Evolutionary conservation across 2,113 vertebrate species (phyloP), one percentile per base, ranked within the genome.

Genomic region (Clinocottus analis): DNA sequence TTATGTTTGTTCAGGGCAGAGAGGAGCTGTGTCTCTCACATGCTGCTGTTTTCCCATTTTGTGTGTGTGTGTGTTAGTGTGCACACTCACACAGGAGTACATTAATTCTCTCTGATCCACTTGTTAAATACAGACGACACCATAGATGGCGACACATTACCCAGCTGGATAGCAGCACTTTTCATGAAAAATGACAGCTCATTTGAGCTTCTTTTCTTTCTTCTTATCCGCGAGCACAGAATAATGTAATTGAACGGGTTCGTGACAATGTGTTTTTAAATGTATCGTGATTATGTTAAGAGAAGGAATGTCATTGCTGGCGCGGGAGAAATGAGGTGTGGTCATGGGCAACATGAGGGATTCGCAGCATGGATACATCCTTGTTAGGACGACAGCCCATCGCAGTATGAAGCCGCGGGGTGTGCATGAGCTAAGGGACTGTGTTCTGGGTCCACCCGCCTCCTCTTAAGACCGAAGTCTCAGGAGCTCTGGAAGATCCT

Each of bases 361-460:
- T 58, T 67, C 72, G 25, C 56, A 63, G 62, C 51, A 33, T 79
- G 51, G 29, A 64, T 72, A 25, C 55, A 77, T n/a, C 5, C 23
- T 59, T 74, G 56, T 84, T 79, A 56, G 58, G 60, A 83, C 65
- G 47, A 47, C 72, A 88, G 56, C 61, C 69, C 71, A 85, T 49
- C 70, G 62, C 80, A 73, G 39, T 39, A 7, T 25, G 58, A 59
- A 72, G 66, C 23, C 25, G 56, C 27, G 43, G 59, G 43, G 21
- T 33, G 23, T 63, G 60, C 35, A 13, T 53, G 37, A 43, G 51
- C 66, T 51, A 23, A 55, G 35, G 51, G 60, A 63, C 58, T 80
- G 16, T 58, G 53, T 61, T 74, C 37, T 43, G 64, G 87, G 93
- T 91, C 89, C 87, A 92, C 94, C 92, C 90, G 91, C 90, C 93